Conservation (phyloP, 2,113 vertebrate species). For the Ibidorhyncha struthersii region DNA sequence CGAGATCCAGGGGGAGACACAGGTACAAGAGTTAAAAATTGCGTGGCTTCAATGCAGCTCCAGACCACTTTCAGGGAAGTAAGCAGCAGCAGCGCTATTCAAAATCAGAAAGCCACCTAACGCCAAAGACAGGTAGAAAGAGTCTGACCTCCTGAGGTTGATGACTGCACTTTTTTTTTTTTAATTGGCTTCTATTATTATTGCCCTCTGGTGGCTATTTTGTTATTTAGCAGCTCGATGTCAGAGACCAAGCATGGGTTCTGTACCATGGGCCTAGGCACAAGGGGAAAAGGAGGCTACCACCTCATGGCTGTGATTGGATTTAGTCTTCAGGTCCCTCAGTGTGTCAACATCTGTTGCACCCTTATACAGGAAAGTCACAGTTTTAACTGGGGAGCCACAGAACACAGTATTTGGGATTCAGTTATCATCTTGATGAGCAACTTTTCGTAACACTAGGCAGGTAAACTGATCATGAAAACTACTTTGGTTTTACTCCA, state of each 20-base stretch:
- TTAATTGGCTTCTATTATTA: neutral
- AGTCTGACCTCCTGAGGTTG: neutral
- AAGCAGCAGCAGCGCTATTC: neutral
- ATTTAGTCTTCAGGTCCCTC: neutral
- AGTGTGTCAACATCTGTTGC: rapidly evolving
- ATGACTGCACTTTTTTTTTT: neutral
- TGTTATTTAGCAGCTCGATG: neutral
- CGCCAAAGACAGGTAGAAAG: neutral
- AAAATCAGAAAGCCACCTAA: neutral
- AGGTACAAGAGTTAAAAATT: neutral
- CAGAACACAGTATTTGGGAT: neutral
- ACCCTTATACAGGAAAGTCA: neutral
- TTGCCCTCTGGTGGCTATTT: constrained; percentile 16
- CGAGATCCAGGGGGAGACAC: neutral
- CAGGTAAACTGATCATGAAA: neutral
- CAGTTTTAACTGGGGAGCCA: neutral
- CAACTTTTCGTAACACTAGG: neutral
- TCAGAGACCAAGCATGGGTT: no score
- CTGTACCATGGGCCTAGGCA: neutral
- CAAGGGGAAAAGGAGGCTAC: neutral
- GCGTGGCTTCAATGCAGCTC: neutral
- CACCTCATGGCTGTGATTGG: neutral
- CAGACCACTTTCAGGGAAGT: neutral
- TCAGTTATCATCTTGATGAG: neutral
- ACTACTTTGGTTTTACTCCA: neutral